A percentile compares a stretch with the other conserved stretches of the same genome.
phyloP scores from a whole-genome alignment of 2,113 vertebrate species.

The Alces alces region DNA sequence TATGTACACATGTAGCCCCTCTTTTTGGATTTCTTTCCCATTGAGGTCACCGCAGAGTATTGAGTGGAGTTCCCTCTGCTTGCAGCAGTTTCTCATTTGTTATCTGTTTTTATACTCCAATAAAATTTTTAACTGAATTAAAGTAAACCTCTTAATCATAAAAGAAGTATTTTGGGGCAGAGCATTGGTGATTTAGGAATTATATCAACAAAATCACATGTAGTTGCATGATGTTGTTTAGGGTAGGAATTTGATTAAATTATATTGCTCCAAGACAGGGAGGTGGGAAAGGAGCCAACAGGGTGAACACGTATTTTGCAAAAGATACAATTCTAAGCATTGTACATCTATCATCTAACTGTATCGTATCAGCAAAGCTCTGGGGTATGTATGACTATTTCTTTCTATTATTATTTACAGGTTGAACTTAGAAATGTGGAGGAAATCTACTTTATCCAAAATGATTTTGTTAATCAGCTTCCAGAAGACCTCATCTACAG shows the following conservation, averaged over 20 bases:
- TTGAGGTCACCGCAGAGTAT: neutral
- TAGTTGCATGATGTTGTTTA: slow-evolving; percentile 1
- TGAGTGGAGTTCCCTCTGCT: neutral
- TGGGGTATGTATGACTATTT: neutral
- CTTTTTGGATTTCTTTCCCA: neutral
- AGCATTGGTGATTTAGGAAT: neutral
- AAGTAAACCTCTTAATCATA: slow-evolving; percentile 26
- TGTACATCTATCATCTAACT: neutral
- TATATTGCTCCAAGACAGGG: neutral
- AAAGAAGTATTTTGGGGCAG: neutral
- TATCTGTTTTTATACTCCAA: neutral
- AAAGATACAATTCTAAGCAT: neutral
- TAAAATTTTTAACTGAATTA: neutral
- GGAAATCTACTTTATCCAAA: neutral
- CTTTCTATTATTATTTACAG: neutral
- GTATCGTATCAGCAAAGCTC: neutral
- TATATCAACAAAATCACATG: neutral
- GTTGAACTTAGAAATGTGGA: neutral
- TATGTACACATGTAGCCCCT: neutral
- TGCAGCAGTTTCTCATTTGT: neutral
- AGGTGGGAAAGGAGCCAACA: neutral
- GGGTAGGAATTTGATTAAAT: neutral
- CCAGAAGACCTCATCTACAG: neutral
- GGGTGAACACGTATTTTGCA: neutral
- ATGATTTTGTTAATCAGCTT: neutral